phyloP scores from a whole-genome alignment of 2,797 vertebrate species.

The Avahi laniger region DNA sequence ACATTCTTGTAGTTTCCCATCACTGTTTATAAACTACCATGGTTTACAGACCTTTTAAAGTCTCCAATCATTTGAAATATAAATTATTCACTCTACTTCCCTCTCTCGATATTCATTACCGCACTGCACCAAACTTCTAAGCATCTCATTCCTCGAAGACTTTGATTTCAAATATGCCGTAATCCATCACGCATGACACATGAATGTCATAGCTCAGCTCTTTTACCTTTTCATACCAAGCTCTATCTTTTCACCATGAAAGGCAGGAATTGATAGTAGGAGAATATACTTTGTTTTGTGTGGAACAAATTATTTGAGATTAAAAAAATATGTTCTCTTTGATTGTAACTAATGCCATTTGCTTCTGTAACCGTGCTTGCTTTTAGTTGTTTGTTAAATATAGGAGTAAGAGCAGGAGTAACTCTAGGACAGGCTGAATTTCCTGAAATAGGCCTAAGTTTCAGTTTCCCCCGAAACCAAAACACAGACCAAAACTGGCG shows the following conservation, averaged over 20 bases:
- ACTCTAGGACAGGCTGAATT: too few species aligned
- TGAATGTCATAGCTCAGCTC: neutral
- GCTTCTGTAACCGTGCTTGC: too few species aligned
- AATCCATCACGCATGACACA: neutral
- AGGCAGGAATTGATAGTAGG: too few species aligned
- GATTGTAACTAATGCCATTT: too few species aligned
- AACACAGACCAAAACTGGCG: too few species aligned
- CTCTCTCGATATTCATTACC: neutral
- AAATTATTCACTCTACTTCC: neutral
- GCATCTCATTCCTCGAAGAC: neutral
- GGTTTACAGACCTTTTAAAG: neutral
- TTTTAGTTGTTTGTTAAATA: too few species aligned
- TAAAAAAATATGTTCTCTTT: too few species aligned
- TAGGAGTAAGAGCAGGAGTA: too few species aligned
- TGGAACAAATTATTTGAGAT: too few species aligned
- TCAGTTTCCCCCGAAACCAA: too few species aligned
- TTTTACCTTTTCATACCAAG: neutral
- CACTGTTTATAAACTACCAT: neutral
- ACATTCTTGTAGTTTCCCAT: neutral
- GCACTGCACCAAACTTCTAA: neutral
- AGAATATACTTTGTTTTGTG: too few species aligned
- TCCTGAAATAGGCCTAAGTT: too few species aligned
- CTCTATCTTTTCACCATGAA: neutral
- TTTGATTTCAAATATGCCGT: neutral
- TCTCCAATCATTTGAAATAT: neutral